Percentiles rank a stretch among this genome's conserved stretches.
phyloP scores from a whole-genome alignment of 2,113 vertebrate species.

The Salvelinus namaycush region DNA sequence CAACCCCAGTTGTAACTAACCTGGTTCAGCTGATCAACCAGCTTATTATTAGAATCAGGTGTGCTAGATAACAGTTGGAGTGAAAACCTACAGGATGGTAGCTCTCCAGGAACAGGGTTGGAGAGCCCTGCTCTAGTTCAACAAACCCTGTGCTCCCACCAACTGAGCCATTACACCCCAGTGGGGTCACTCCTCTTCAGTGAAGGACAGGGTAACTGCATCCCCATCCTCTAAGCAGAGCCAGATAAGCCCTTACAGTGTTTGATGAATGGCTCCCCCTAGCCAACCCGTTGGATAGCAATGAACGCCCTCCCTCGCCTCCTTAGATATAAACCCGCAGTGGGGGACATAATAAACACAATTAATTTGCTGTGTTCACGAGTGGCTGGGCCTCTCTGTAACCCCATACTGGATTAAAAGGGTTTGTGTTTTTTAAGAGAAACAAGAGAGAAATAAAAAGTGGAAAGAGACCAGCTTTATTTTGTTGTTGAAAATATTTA shows the following conservation, averaged over 20 bases:
- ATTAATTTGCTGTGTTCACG: slow-evolving; percentile 10
- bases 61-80: too few species aligned
- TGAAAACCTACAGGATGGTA: too few species aligned
- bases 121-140: too few species aligned
- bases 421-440: not conserved
- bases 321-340: not conserved
- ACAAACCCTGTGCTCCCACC: too few species aligned
- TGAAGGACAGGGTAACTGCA: not conserved
- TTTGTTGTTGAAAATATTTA: too few species aligned
- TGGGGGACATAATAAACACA: not conserved
- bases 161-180: not conserved
- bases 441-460: too few species aligned
- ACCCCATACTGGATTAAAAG: slow-evolving; percentile 1
- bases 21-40: too few species aligned
- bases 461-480: too few species aligned
- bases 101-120: too few species aligned
- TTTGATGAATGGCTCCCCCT: not conserved
- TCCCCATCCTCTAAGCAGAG: not conserved
- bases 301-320: not conserved
- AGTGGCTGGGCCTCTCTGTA: slow-evolving; percentile 1
- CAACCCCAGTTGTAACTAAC: too few species aligned
- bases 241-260: too few species aligned
- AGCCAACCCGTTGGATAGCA: not conserved
- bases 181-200: not conserved
- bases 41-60: too few species aligned